Conservation (phyloP, 37 sponge, comb jelly and placozoan genomes). For the Axinella damicornis region DNA sequence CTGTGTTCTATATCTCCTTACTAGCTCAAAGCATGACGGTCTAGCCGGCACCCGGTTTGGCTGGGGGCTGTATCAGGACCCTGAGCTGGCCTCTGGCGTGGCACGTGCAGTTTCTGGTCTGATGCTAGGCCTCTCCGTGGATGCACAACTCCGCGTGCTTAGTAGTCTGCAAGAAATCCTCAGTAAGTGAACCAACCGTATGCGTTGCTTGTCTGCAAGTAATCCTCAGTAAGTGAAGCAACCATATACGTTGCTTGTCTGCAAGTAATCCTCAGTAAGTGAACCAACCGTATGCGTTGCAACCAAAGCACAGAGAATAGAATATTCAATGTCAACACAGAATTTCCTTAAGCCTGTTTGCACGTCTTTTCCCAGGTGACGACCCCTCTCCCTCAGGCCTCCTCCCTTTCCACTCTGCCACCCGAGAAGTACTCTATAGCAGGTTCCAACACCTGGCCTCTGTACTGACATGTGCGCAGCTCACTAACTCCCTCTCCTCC, state of each 20-base stretch:
- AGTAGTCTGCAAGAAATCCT: background rate
- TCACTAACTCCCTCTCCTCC: background rate
- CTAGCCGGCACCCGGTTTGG: constrained; percentile 47
- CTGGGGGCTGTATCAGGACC: constrained; percentile 22
- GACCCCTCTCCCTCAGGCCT: background rate
- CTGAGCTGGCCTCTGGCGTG: constrained; percentile 4
- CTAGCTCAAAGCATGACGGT: constrained; percentile 27
- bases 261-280: constrained; percentile 9
- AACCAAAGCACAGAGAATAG: background rate
- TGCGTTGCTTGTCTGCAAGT: too few relatives aligned
- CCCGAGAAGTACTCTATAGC: background rate
- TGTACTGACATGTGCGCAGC: background rate
- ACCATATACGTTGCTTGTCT: background rate
- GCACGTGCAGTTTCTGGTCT: background rate
- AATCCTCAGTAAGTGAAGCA: too few relatives aligned
- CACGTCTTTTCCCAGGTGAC: background rate
- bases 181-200: constrained; percentile 18
- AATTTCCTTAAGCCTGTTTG: too few relatives aligned
- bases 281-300: too few relatives aligned
- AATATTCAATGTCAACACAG: background rate
- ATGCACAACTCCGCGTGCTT: constrained; percentile 1
- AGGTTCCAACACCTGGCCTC: background rate
- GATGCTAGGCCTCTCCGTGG: background rate
- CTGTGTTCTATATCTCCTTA: too few relatives aligned
- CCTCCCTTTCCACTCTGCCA: background rate